Evolutionary conservation across 2,888 invertebrate species (phyloP), one percentile per base, ranked within the genome.

Genomic region (Xestoiulus laeticollis): DNA sequence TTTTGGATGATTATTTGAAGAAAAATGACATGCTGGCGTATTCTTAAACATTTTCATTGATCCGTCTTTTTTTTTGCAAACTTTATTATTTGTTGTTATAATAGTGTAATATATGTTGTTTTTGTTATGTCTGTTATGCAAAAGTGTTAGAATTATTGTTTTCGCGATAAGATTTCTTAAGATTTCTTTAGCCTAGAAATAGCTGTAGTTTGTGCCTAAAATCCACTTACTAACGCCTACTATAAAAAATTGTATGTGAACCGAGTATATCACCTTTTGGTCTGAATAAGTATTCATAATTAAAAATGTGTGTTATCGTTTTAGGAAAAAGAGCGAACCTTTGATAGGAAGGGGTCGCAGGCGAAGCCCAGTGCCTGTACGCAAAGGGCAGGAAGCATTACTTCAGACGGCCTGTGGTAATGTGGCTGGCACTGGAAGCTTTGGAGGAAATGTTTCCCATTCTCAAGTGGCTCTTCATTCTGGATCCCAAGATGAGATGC

Each of bases 251-350:
- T 53, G n/a, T 4, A 1, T 68, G 68, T 68, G n/a, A 59, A n/a
- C 22, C 68, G 30, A 59, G 26, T 2, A 16, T 12, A 30, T 14
- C 5, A 78, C 16, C 78, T 78, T 3, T 78, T 78, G 78, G 30
- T 16, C 78, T 14, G 10, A 14, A 30, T 78, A 78, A 30, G 6
- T 30, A 14, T 78, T 78, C 14, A 30, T 53, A 12, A 53, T 1
- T 85, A 30, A 53, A 85, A 83, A 38, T 87, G 32, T 0, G 19
- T 16, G 22, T 87, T 33, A 43, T 87, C 19, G 4, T 88, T 86
- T 14, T 30, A 88, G 88, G 53, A 88, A 87, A 32, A 88, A 87
- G 87, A 88, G 88, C 53, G 88, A 88, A 33, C 85, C 88, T 48
- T 38, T 88, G n/a, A 44, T 87, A 19, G 68, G 85, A 30, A 30